Base-by-base conservation (phyloP, 2,797 vertebrate species). In the Amphiprion clarkii region DNA sequence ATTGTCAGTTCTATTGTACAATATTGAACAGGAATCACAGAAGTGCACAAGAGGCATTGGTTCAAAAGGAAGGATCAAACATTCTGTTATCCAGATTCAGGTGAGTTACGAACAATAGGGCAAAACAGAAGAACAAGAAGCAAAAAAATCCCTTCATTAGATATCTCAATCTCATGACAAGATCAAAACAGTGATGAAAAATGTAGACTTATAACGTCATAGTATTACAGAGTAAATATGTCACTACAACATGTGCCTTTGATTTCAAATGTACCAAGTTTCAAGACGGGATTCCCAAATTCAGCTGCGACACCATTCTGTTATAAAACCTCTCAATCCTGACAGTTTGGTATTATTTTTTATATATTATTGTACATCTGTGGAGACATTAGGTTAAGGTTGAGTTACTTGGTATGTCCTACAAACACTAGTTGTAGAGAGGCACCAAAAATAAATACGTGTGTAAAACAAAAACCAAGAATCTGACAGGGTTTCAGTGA, bases 21-120 rank as follows among this genome's bases (percentile, higher is more conserved):
- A 94, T 93, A 95, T 96, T 94, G 91, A 95, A 94, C 94, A 95
- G 93, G 95, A 96, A 94, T 94, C 94, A 96, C 94, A 94, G 83
- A 96, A 93, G 88, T 93, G 87, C 88, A 95, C 91, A 94, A 91
- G 91, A 94, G 90, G 88, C 85, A 82, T 89, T 78, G 71, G 82
- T 88, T 91, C 89, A 82, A 88, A 87, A 90, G 78, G 87, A 85
- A 90, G 70, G 83, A 84, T 84, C 72, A 71, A 79, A 88, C 61
- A 53, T 79, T 67, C 59, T 75, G 73, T 85, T 76, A 56, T 78
- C 65, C 69, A 66, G 79, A 81, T 78, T 91, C 75, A 79, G 74
- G 81, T 69, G 49, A 84, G 54, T 71, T 78, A 79, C 64, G 68
- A 85, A 85, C 78, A 82, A 63, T 48, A 60, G 76, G 59, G 71